Evolutionary conservation across 2,797 vertebrate species (phyloP).

Genomic region (Oreonectes daqikongensis): DNA sequence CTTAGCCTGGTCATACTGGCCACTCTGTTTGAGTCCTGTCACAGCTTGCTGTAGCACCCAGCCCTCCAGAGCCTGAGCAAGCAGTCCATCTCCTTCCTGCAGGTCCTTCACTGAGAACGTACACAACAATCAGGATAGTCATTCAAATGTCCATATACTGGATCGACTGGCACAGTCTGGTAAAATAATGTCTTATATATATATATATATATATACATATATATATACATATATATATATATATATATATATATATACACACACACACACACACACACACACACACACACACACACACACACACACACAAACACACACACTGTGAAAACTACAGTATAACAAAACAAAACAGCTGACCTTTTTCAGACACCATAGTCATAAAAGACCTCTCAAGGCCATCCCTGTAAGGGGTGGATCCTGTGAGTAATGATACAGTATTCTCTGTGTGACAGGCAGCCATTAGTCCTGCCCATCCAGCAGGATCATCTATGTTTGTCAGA

Average conservation of each 20-base stretch:
- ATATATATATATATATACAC: too few species aligned
- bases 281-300: too few species aligned
- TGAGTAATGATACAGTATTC: slow-evolving; percentile 79
- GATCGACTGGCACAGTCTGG: neutral
- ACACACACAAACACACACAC: too few species aligned
- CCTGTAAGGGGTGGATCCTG: slow-evolving; percentile 71
- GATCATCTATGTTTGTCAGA: slow-evolving; percentile 81
- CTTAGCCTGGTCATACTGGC: slow-evolving; percentile 85
- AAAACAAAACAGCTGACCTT: slow-evolving; percentile 76
- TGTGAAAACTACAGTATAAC: neutral
- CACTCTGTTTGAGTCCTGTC: slow-evolving; percentile 81
- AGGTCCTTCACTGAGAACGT: slow-evolving; percentile 76
- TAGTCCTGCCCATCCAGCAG: slow-evolving; percentile 88
- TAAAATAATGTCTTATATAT: neutral
- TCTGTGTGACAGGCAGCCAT: slow-evolving; percentile 94
- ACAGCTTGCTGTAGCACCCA: slow-evolving; percentile 92
- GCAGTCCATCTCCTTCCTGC: slow-evolving; percentile 73
- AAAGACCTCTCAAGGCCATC: slow-evolving; percentile 77
- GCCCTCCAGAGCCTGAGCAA: slow-evolving; percentile 79
- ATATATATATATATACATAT: too few species aligned
- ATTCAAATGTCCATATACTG: neutral
- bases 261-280: too few species aligned
- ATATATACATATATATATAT: too few species aligned
- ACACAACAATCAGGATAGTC: slow-evolving; percentile 24
- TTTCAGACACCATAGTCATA: slow-evolving; percentile 86